These are phyloP conservation scores for Monodelphis domestica DNA, from an alignment of 2,797 vertebrate genomes.

Conservation along the genomic window DNA sequence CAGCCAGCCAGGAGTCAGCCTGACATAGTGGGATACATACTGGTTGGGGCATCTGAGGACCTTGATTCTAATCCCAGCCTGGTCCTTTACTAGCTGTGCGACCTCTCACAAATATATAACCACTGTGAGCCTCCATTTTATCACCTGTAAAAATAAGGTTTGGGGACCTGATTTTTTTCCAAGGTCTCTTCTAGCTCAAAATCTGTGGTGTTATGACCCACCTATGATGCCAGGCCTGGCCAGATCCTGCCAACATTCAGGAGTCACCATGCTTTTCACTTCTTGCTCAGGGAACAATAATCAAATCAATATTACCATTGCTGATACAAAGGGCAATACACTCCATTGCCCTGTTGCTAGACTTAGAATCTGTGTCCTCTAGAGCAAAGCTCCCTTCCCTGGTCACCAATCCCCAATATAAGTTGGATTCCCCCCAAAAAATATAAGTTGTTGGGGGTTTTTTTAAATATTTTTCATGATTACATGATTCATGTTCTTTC, in stretches of 20 bases:
- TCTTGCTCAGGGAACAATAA: not conserved
- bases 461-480: too few species aligned
- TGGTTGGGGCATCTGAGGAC: not conserved
- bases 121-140: not conserved
- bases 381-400: not conserved
- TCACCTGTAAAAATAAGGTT: not conserved
- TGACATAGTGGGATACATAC: not conserved
- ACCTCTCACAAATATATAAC: not conserved
- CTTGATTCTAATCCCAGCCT: not conserved
- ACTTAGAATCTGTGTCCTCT: not conserved
- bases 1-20: not conserved
- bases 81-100: not conserved
- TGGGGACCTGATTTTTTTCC: too few species aligned
- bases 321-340: not conserved
- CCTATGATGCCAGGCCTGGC: too few species aligned
- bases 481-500: too few species aligned
- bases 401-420: not conserved
- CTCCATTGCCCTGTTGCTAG: not conserved
- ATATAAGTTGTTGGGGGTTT: not conserved
- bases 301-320: not conserved
- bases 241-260: not conserved
- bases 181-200: too few species aligned
- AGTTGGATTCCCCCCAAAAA: not conserved
- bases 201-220: not conserved
- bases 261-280: not conserved